phyloP scores from a whole-genome alignment of 1,140 invertebrate genomes.

The Drosophila kanapiae region DNA sequence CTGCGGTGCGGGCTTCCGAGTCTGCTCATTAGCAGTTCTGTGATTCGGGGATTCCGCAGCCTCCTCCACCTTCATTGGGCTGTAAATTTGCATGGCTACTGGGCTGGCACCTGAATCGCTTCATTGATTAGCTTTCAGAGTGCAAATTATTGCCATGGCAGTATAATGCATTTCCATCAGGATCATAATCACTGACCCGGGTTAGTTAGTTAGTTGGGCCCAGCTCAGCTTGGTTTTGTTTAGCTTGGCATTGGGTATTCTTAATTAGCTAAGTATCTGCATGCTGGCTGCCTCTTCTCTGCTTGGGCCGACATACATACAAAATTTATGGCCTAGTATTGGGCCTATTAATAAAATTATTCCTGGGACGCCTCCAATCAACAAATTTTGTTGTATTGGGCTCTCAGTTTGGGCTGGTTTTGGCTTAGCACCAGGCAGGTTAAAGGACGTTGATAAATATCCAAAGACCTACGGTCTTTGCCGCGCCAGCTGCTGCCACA shows the following conservation, averaged over 20 bases:
- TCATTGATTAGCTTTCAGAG: constrained; percentile 48
- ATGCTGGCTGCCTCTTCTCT: constrained; percentile 3
- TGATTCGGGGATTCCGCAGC: constrained; percentile 3
- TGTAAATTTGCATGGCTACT: constrained; percentile 15
- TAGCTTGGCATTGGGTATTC: constrained; percentile 27
- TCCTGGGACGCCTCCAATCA: constrained; percentile 1
- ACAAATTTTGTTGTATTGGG: constrained; percentile 39
- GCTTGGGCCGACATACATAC: constrained; percentile 10
- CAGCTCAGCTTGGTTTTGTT: background rate
- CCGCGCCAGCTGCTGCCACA: constrained; percentile 19
- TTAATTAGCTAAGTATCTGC: constrained; percentile 67
- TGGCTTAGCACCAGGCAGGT: constrained; percentile 8
- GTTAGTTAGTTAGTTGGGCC: constrained; percentile 11
- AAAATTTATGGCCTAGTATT: constrained; percentile 55
- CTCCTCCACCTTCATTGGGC: constrained; percentile 1
- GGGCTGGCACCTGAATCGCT: constrained; percentile 19
- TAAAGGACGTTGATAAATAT: constrained; percentile 67
- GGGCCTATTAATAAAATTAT: constrained; percentile 66
- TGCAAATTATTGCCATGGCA: constrained; percentile 37
- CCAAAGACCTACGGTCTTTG: constrained; percentile 5
- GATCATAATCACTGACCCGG: constrained; percentile 37
- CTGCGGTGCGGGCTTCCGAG: constrained; percentile 5
- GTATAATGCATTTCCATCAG: constrained; percentile 54
- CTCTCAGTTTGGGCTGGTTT: constrained; percentile 2
- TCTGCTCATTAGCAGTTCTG: constrained; percentile 46